Conservation (phyloP, 1,140 invertebrate genomes). For the Drosophila nebulosa region DNA sequence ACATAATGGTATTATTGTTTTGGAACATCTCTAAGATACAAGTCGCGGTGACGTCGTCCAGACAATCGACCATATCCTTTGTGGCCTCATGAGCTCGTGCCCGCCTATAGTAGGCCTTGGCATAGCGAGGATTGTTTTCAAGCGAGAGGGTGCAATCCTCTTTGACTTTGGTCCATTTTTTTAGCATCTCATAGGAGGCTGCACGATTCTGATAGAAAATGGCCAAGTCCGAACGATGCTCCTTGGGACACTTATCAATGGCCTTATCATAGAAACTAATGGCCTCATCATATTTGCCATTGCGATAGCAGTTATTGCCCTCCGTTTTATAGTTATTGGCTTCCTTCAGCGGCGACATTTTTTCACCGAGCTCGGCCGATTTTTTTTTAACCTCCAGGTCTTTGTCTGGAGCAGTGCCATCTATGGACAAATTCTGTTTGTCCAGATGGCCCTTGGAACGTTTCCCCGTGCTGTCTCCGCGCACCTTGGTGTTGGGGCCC, state of each 20-base stretch:
- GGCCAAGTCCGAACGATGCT: constrained; percentile 88
- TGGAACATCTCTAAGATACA: constrained; percentile 95
- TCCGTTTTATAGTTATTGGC: constrained; percentile 87
- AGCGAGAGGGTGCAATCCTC: constrained; percentile 93
- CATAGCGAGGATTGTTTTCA: constrained; percentile 92
- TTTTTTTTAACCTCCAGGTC: constrained; percentile 83
- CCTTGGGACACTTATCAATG: constrained; percentile 90
- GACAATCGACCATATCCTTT: constrained; percentile 88
- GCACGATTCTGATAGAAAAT: constrained; percentile 98
- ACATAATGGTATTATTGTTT: constrained; percentile 88
- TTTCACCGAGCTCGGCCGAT: constrained; percentile 81
- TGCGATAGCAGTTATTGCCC: constrained; percentile 94
- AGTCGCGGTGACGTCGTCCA: constrained; percentile 95
- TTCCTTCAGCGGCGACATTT: constrained; percentile 82
- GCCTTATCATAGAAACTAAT: constrained; percentile 93
- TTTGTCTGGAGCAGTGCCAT: constrained; percentile 77
- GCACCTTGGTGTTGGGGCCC: constrained; percentile 16
- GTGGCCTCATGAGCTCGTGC: constrained; percentile 91
- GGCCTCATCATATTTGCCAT: constrained; percentile 93
- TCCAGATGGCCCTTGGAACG: constrained; percentile 43
- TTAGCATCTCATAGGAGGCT: constrained; percentile 95
- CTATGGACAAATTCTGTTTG: constrained; percentile 82
- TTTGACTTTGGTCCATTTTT: constrained; percentile 92
- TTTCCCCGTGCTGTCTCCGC: constrained; percentile 1
- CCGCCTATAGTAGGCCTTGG: constrained; percentile 92